Percentiles rank a stretch among this genome's conserved stretches.
Conservation (phyloP, 2,797 vertebrate genomes). For the Acipenser ruthenus region DNA sequence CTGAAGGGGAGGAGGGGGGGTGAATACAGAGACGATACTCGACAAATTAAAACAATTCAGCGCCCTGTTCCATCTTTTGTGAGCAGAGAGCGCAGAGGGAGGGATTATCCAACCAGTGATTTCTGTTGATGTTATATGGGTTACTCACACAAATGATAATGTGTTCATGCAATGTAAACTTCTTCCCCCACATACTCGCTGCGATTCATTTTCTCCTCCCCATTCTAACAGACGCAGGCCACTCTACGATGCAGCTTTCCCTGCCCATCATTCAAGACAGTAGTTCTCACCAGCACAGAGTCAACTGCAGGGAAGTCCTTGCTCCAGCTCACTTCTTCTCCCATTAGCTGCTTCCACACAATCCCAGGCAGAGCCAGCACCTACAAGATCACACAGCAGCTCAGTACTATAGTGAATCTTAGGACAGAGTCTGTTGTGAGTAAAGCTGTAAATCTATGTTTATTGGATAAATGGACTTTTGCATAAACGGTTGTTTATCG, state of each 20-base stretch:
- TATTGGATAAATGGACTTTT: too few species aligned
- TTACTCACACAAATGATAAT: too few species aligned
- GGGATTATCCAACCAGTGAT: too few species aligned
- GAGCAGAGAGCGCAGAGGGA: too few species aligned
- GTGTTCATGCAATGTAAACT: neutral
- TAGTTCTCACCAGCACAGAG: constrained; percentile 79
- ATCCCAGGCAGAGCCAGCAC: constrained; percentile 89
- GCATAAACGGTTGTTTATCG: too few species aligned
- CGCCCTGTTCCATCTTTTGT: too few species aligned
- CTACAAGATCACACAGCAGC: constrained; percentile 42
- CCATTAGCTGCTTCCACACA: constrained; percentile 93
- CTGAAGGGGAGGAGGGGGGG: constrained; percentile 40
- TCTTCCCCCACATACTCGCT: neutral
- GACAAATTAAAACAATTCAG: neutral
- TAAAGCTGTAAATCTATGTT: too few species aligned
- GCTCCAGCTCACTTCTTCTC: constrained; percentile 88
- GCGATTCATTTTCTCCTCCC: too few species aligned
- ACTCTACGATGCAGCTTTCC: too few species aligned
- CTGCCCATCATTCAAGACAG: neutral
- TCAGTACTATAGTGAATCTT: neutral
- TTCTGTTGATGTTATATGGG: too few species aligned
- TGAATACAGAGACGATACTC: neutral
- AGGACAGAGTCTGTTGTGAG: too few species aligned
- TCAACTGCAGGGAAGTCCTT: constrained; percentile 94
- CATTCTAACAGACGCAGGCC: too few species aligned